Percentiles rank a stretch among this genome's conserved stretches.
Conservation (phyloP, 2,113 vertebrate species). For the Egretta garzetta region DNA sequence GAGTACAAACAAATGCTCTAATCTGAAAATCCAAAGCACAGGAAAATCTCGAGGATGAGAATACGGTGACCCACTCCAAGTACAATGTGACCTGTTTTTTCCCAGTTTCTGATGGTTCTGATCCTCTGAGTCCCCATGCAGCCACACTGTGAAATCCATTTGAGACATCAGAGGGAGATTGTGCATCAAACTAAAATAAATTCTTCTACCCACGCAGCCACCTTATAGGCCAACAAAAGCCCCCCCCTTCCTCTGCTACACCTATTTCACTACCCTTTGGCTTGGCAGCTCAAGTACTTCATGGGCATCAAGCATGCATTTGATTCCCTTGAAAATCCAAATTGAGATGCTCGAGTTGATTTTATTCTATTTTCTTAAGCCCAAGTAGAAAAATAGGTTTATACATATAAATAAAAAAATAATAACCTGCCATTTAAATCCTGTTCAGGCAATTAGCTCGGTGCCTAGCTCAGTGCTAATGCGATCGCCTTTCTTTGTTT, state of each 20-base stretch:
- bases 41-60: neutral
- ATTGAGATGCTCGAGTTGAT: neutral
- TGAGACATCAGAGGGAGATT: constrained; percentile 28
- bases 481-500: constrained; percentile 45
- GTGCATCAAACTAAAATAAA: neutral
- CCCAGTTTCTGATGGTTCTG: neutral
- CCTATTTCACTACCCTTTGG: neutral
- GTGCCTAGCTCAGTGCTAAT: constrained; percentile 40
- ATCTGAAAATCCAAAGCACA: neutral
- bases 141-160: constrained; percentile 20
- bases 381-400: constrained; percentile 15
- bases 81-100: neutral
- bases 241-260: neutral
- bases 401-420: constrained; percentile 33
- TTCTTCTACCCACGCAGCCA: neutral
- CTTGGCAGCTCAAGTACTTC: neutral
- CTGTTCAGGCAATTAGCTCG: constrained; percentile 58
- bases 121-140: neutral
- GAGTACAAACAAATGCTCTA: neutral
- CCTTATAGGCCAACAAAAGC: neutral
- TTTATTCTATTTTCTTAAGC: neutral
- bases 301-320: constrained; percentile 32
- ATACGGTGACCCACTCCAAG: neutral
- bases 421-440: constrained; percentile 53
- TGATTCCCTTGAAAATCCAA: neutral